phyloP scores from a whole-genome alignment of 2,888 invertebrate species.

The Drosophila kambysellisi region DNA sequence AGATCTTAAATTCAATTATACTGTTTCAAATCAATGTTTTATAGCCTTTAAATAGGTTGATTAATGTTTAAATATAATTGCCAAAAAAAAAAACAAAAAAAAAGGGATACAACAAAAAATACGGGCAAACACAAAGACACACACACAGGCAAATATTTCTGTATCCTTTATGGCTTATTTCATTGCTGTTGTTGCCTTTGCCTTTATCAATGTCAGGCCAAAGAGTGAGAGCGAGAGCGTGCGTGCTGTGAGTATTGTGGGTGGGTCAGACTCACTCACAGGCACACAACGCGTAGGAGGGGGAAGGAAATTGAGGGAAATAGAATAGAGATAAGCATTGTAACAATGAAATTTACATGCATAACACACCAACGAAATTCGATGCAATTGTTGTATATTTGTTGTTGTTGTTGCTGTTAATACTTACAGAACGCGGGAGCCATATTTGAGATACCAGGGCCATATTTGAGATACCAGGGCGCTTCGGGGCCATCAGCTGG shows the following conservation, averaged over 20 bases:
- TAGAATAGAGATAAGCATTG: constrained; percentile 49
- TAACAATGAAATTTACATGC: constrained; percentile 53
- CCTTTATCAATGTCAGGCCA: constrained; percentile 76
- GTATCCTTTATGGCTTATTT: constrained; percentile 66
- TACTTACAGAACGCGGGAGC: constrained; percentile 93
- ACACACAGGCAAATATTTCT: constrained; percentile 56
- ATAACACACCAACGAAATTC: constrained; percentile 77
- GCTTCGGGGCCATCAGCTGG: constrained; percentile 92
- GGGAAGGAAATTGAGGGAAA: background rate
- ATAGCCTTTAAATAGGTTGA: too few species aligned
- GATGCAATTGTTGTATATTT: constrained; percentile 66
- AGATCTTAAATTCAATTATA: too few species aligned
- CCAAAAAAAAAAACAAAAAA: too few species aligned
- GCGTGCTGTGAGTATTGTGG: constrained; percentile 53
- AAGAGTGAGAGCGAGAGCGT: constrained; percentile 54
- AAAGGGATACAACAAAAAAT: constrained; percentile 19
- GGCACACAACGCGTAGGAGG: constrained; percentile 23
- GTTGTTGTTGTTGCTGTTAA: constrained; percentile 15
- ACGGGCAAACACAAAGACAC: constrained; percentile 8
- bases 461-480: constrained; percentile 96
- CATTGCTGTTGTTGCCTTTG: constrained; percentile 29
- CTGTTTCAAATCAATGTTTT: too few species aligned
- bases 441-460: constrained; percentile 93
- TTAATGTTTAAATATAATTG: too few species aligned
- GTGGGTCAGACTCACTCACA: constrained; percentile 42